Conservation (phyloP, 2,888 invertebrate species). For the Nephrotoma flavescens region DNA sequence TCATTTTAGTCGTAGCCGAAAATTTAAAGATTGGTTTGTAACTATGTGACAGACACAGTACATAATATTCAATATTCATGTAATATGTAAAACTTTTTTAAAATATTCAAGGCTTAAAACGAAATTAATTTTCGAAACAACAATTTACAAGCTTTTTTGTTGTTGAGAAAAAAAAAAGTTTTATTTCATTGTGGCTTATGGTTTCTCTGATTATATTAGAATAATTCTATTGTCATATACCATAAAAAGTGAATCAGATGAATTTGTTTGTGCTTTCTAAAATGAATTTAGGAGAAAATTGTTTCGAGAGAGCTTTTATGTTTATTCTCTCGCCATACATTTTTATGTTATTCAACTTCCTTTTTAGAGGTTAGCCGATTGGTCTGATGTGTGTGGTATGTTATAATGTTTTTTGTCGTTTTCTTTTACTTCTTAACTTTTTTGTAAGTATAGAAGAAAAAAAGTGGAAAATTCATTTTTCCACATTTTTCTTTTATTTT, state of each 20-base stretch:
- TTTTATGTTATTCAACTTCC: background rate
- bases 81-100: background rate
- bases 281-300: background rate
- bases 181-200: background rate
- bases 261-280: background rate
- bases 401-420: background rate
- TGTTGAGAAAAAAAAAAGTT: background rate
- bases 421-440: background rate
- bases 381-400: background rate
- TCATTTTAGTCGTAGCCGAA: background rate
- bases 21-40: too few relatives aligned
- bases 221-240: background rate
- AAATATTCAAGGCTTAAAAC: background rate
- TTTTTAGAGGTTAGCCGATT: conserved; percentile 2
- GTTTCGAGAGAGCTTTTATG: background rate
- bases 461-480: background rate
- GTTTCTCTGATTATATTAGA: background rate
- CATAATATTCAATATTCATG: background rate
- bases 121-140: background rate
- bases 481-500: background rate
- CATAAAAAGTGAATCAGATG: background rate
- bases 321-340: background rate
- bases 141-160: background rate
- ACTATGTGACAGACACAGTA: background rate
- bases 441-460: background rate